phyloP scores from a whole-genome alignment of 2,888 invertebrate species.

The Eremobia ochroleuca region DNA sequence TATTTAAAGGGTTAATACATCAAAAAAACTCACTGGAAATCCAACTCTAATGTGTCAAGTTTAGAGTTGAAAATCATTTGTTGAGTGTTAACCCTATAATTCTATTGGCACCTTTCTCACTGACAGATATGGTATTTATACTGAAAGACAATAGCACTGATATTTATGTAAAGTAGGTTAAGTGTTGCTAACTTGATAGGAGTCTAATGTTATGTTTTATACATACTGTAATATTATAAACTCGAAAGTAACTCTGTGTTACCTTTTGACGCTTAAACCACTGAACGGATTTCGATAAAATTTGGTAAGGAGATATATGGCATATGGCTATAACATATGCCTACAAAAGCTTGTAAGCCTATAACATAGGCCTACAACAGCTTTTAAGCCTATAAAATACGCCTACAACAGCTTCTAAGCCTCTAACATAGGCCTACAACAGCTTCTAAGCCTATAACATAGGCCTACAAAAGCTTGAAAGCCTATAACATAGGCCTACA shows the following conservation, averaged over 20 bases:
- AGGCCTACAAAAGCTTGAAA: conserved; percentile 1
- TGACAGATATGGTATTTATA: conserved; percentile 61
- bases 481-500: conserved; percentile 11
- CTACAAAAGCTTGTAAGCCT: conserved; percentile 24
- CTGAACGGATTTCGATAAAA: too few species aligned
- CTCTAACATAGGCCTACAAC: conserved; percentile 14
- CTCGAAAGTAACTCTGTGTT: neutral
- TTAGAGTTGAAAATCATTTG: conserved; percentile 31
- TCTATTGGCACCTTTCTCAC: conserved; percentile 36
- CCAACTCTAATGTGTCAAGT: accelerated
- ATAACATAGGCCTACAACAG: conserved; percentile 16
- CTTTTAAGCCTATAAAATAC: conserved; percentile 27
- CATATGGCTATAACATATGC: too few species aligned
- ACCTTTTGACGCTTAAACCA: too few species aligned
- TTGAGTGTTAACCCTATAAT: conserved; percentile 25
- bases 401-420: conserved; percentile 17
- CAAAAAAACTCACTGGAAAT: conserved; percentile 1
- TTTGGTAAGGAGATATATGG: too few species aligned
- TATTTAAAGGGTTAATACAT: conserved; percentile 35
- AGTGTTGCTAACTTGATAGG: conserved; percentile 54
- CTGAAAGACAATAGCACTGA: conserved; percentile 57
- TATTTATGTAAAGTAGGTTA: conserved; percentile 51
- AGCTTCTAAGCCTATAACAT: conserved; percentile 28
- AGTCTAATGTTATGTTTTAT: conserved; percentile 34
- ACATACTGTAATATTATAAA: neutral